These are phyloP conservation scores for Scelioninae gen. 2 DNA, from an alignment of 2,888 invertebrate species.

Conservation along the genomic window DNA sequence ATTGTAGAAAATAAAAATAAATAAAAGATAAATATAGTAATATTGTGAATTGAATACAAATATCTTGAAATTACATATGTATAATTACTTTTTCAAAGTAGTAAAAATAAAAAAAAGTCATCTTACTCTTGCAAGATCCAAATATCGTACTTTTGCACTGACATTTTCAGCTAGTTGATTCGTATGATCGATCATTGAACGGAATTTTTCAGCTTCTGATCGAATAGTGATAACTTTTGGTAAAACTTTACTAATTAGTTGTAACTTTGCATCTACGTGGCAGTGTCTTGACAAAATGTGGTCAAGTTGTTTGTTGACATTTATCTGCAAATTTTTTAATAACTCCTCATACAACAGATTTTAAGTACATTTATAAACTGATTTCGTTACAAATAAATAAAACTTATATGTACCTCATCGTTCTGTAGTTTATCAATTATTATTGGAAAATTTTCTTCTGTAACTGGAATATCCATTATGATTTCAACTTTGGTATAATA, in stretches of 20 bases:
- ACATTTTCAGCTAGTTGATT: slow-evolving; percentile 94
- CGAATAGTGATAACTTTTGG: slow-evolving; percentile 87
- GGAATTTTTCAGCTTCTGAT: slow-evolving; percentile 87
- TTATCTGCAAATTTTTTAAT: slow-evolving; percentile 78
- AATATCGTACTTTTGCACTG: slow-evolving; percentile 94
- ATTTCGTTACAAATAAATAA: too few relatives aligned
- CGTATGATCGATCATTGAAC: slow-evolving; percentile 90
- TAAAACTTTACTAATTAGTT: slow-evolving; percentile 87
- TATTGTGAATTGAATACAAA: too few relatives aligned
- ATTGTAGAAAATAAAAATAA: too few relatives aligned
- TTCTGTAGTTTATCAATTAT: neutral
- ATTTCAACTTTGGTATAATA: too few relatives aligned
- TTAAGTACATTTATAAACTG: too few relatives aligned
- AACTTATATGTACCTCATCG: slow-evolving; percentile 1
- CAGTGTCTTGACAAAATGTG: slow-evolving; percentile 84
- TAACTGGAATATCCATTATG: neutral
- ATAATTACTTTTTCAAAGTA: too few relatives aligned
- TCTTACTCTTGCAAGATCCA: slow-evolving; percentile 92
- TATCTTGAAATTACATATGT: too few relatives aligned
- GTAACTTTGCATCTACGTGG: slow-evolving; percentile 87
- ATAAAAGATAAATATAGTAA: too few relatives aligned
- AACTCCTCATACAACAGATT: too few relatives aligned
- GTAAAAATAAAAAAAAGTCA: too few relatives aligned
- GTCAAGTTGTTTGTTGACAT: slow-evolving; percentile 83
- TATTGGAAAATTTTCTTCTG: slow-evolving; percentile 4